phyloP scores from a whole-genome alignment of 2,888 invertebrate species.

The Macaria notata region DNA sequence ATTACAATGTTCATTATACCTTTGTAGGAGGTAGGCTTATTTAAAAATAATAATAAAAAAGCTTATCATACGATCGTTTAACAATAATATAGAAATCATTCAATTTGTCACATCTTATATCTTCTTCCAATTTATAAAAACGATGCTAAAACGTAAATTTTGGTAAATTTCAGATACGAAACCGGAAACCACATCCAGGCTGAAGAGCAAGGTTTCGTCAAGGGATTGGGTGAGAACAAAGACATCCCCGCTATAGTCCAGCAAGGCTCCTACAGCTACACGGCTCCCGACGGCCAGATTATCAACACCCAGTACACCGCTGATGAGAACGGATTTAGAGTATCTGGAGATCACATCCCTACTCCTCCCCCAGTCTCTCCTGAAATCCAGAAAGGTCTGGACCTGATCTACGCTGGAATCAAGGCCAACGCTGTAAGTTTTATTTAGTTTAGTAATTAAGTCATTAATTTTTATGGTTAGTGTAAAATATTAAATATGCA shows the following conservation, averaged over 20 bases:
- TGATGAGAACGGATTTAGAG: slow-evolving; percentile 91
- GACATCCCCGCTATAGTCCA: slow-evolving; percentile 85
- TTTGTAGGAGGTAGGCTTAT: no score
- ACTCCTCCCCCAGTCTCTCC: slow-evolving; percentile 92
- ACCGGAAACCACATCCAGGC: slow-evolving; percentile 92
- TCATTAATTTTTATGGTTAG: slow-evolving; percentile 6
- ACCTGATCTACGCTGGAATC: slow-evolving; percentile 93
- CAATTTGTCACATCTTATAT: no score
- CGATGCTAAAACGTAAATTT: not conserved
- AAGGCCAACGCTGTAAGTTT: slow-evolving; percentile 76
- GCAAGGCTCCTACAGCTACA: slow-evolving; percentile 90
- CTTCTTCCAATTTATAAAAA: no score
- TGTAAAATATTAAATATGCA: no score
- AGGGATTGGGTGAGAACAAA: slow-evolving; percentile 84
- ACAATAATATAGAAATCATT: no score
- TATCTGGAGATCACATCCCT: slow-evolving; percentile 91
- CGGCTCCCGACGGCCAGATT: slow-evolving; percentile 89
- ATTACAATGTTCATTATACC: no score
- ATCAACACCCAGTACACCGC: slow-evolving; percentile 91
- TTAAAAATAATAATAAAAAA: no score
- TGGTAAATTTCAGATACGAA: slow-evolving; percentile 84
- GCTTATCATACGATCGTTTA: no score
- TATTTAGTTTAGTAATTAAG: slow-evolving; percentile 7
- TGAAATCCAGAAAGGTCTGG: slow-evolving; percentile 93
- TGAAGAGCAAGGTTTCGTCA: slow-evolving; percentile 90